Base-by-base conservation (phyloP, 1,140 invertebrate species). In the Bombus fervidus region DNA sequence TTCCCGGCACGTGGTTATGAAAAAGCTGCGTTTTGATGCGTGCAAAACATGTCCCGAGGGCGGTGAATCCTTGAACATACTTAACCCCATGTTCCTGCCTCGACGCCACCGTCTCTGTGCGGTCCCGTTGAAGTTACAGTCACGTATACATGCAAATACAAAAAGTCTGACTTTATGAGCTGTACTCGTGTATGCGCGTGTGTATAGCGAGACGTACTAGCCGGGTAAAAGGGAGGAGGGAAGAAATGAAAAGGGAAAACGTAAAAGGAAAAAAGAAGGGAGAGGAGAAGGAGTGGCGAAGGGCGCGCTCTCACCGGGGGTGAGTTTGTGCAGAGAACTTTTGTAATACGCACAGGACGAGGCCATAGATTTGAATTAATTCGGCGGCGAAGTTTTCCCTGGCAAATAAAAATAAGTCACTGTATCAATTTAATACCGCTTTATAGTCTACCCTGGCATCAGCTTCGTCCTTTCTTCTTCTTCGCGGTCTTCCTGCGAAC, bases 281-380 rank as follows among this genome's bases (percentile, higher is more conserved):
- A 6, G 43, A 76, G 74, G 15, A 6, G 37, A 13, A 53, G 34
- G 3, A 37, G 74, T 28, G n/a, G 28, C 57, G 66, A 53, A 78
- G 76, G 78, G 68, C n/a, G 75, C 43, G 47, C 13, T 37, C 47
- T 53, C 47, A 4, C 66, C 59, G 81, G 76, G n/a, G 76, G 34
- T 59, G 85, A 90, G 81, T 81, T 85, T 80, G 75, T 62, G 25
- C 75, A 18, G 66, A 59, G 90, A 90, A 90, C 86, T 90, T 90
- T 90, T 81, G 86, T 90, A 88, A 90, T 90, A 86, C 89, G 79
- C 76, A 64, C 85, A 83, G 81, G 66, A 71, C 80, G 78, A 59
- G 57, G 57, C 86, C 85, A 83, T 92, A 91, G 91, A 92, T 92
- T 91, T 86, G 87, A 91, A 92, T 93, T 93, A 92, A 92, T 92